Base-by-base conservation (phyloP, 1,140 invertebrate species). In the Calliphora vicina region DNA sequence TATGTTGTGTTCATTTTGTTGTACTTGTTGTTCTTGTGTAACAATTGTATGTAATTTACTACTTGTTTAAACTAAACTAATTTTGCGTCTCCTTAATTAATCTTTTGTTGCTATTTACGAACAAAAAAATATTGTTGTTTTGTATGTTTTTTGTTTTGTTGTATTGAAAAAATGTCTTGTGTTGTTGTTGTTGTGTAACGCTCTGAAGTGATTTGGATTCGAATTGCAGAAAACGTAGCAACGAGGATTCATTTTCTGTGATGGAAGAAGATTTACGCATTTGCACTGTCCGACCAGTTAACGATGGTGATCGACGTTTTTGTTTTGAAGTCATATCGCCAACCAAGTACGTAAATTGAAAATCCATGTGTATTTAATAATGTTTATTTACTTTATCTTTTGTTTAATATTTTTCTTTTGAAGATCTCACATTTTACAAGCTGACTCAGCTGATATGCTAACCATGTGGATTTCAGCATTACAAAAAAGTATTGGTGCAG, bases 251-350 rank as follows among this genome's bases (percentile, higher is more conserved):
- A 82, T 94, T 95, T 71, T 98, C 97, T 9, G 93, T 98, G 10
- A 99, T 99, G 97, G 98, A 99, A 91, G 97, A 99, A 88, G 98
- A 99, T 91, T 91, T 99, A 81, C 93, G 97, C 85, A 92, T 99
- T 43, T 99, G 98, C 89, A 96, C 97, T 0, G 97, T 99, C 1
- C 96, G 97, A 89, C 96, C 95, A 5, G 95, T 96, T 6, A 92
- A 93, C 2, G 96, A 99, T 86, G 94, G 95, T 27, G 98, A 99
- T 88, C 92, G 98, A 85, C 91, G 97, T 71, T 98, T 97, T 91
- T 99, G 98, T 90, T 99, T 99, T 91, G 98, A 99, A 93, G 95
- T 99, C 26, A 93, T 99, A 12, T 99, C 98, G 61, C 98, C 98
- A 13, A 94, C 96, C 15, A 98, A 98, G 97, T 98, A 91, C 20